These are phyloP conservation scores for Scaeva pyrastri DNA, from an alignment of 2,888 invertebrate genomes.

Conservation along the genomic window DNA sequence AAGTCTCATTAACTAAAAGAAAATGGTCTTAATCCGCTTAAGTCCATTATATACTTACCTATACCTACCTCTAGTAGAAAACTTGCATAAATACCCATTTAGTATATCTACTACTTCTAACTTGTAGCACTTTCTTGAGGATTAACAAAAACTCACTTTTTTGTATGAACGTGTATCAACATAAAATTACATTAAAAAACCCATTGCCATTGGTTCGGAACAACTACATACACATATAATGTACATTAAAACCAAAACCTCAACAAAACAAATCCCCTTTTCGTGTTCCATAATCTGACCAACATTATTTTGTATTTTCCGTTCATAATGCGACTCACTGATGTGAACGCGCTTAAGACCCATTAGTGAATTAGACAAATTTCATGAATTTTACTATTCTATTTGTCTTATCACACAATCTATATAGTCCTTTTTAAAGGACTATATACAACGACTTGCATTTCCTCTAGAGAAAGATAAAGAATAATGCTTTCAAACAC, in stretches of 20 bases:
- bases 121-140: neutral
- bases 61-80: too few species aligned
- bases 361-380: slow-evolving; percentile 63
- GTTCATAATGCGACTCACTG: slow-evolving; percentile 40
- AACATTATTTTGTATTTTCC: slow-evolving; percentile 1
- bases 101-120: too few species aligned
- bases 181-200: neutral
- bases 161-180: neutral
- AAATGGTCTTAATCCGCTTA: too few species aligned
- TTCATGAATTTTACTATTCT: slow-evolving; percentile 4
- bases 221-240: too few species aligned
- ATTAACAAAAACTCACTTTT: neutral
- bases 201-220: too few species aligned
- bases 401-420: slow-evolving; percentile 31
- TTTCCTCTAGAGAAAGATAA: slow-evolving; percentile 12
- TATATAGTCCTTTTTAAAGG: neutral
- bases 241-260: neutral
- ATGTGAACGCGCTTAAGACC: slow-evolving; percentile 39
- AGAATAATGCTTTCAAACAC: slow-evolving; percentile 37
- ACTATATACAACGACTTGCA: neutral
- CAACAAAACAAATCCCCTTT: slow-evolving; percentile 35
- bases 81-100: too few species aligned
- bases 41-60: too few species aligned
- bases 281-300: slow-evolving; percentile 49
- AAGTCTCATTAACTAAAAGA: too few species aligned